phyloP scores from a whole-genome alignment of 2,113 vertebrate species.

The Cavia porcellus region DNA sequence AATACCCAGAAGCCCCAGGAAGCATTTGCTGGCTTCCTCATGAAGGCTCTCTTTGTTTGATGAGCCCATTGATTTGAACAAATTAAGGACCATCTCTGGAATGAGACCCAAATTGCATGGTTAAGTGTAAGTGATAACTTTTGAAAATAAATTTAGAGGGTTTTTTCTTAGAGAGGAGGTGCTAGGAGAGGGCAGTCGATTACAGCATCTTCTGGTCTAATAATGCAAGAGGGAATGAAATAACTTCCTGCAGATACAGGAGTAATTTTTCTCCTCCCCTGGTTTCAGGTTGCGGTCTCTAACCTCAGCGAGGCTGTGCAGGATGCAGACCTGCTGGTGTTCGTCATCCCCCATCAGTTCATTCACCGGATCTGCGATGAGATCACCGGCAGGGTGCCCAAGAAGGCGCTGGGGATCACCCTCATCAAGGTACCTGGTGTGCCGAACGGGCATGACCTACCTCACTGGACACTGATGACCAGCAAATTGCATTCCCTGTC shows the following conservation, averaged over 20 bases:
- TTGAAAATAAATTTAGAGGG: background rate
- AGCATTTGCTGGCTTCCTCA: background rate
- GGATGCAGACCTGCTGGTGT: conserved; percentile 94
- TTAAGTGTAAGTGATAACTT: background rate
- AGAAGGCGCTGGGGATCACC: conserved; percentile 92
- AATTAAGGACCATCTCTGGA: background rate
- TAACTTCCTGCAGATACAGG: fast-evolving
- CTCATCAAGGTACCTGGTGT: conserved; percentile 93
- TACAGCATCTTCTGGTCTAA: background rate
- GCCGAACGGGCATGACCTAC: no score
- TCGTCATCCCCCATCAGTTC: conserved; percentile 96
- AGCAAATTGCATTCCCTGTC: background rate
- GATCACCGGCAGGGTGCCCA: conserved; percentile 91
- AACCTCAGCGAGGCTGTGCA: conserved; percentile 91
- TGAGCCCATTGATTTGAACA: background rate
- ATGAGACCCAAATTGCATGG: background rate
- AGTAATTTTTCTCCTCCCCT: background rate
- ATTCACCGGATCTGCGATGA: conserved; percentile 94
- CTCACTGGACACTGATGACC: fast-evolving
- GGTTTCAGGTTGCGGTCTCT: conserved; percentile 91
- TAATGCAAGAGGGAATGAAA: background rate
- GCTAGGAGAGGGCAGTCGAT: background rate
- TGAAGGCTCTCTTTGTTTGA: background rate
- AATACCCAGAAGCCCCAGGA: background rate
- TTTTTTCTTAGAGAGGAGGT: background rate